Evolutionary conservation across 2,797 vertebrate genomes (phyloP).

Genomic region (Sebastes itinus): DNA sequence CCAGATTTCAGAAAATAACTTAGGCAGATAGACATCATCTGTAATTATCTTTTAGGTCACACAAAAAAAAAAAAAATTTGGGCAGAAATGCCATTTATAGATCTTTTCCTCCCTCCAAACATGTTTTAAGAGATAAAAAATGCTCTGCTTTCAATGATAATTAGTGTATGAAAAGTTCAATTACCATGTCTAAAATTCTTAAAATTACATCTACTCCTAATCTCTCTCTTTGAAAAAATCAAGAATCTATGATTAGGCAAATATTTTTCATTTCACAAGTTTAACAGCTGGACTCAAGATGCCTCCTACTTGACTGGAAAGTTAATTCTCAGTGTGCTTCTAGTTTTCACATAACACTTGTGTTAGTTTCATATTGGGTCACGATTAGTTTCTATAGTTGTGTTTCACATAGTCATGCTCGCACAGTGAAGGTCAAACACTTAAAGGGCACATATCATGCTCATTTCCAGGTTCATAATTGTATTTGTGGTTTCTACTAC

Average conservation of each 20-base stretch:
- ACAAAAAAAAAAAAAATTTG: slow-evolving; percentile 17
- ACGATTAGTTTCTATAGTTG: not conserved
- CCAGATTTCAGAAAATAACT: slow-evolving; percentile 60
- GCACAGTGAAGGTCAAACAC: not conserved
- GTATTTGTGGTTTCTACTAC: not conserved
- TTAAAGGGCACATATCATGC: not conserved
- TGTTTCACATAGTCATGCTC: not conserved
- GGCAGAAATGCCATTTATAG: slow-evolving; percentile 2
- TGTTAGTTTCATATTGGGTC: not conserved
- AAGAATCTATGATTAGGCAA: not conserved
- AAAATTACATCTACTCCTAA: not conserved
- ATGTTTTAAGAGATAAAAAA: not conserved
- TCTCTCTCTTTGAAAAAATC: not conserved
- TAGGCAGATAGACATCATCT: slow-evolving; percentile 32
- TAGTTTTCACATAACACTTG: too few species aligned
- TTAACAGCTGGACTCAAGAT: not conserved
- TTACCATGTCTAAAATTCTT: not conserved
- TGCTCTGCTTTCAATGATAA: not conserved
- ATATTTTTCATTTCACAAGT: not conserved
- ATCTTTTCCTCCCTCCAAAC: not conserved
- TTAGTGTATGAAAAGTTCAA: not conserved
- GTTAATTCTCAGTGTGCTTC: not conserved
- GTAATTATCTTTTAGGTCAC: slow-evolving; percentile 58
- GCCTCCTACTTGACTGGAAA: not conserved
- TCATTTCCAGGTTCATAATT: not conserved